These are phyloP conservation scores for Drosophila maculinotata DNA, from an alignment of 2,888 invertebrate genomes.

Conservation along the genomic window DNA sequence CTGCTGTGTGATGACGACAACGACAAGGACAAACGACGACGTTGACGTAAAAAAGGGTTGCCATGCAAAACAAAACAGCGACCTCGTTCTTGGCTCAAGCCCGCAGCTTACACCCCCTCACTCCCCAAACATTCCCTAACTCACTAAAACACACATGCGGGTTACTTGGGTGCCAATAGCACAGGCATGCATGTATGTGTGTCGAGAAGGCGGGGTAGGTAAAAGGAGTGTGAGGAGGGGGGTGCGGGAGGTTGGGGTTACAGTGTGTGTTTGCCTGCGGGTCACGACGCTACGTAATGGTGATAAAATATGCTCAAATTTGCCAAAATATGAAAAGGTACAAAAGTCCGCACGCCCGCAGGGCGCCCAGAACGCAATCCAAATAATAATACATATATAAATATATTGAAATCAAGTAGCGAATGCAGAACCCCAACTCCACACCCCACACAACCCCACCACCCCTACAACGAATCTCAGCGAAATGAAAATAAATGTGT, in stretches of 20 bases:
- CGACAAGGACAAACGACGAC: constrained; percentile 14
- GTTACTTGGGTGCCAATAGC: constrained; percentile 66
- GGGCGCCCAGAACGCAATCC: constrained; percentile 48
- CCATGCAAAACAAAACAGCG: constrained; percentile 62
- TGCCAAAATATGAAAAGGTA: constrained; percentile 80
- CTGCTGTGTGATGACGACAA: constrained; percentile 27
- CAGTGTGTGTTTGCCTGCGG: constrained; percentile 63
- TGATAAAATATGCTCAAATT: constrained; percentile 83
- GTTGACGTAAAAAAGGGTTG: constrained; percentile 75
- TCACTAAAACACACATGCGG: constrained; percentile 53
- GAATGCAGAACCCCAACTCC: constrained; percentile 6
- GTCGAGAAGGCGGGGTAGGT: background rate
- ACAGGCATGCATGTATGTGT: constrained; percentile 8
- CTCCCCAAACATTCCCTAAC: constrained; percentile 1
- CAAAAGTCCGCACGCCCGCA: constrained; percentile 54
- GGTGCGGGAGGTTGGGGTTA: too few species aligned
- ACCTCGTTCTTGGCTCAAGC: constrained; percentile 26
- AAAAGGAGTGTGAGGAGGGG: background rate
- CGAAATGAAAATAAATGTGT: constrained; percentile 83
- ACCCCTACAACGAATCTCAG: constrained; percentile 63
- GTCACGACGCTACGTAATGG: constrained; percentile 74
- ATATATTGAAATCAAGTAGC: constrained; percentile 70
- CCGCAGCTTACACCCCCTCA: background rate
- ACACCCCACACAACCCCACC: background rate
- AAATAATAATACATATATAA: constrained; percentile 55